Evolutionary conservation across 1,140 invertebrate genomes (phyloP).

Genomic region (Prorops nasuta): DNA sequence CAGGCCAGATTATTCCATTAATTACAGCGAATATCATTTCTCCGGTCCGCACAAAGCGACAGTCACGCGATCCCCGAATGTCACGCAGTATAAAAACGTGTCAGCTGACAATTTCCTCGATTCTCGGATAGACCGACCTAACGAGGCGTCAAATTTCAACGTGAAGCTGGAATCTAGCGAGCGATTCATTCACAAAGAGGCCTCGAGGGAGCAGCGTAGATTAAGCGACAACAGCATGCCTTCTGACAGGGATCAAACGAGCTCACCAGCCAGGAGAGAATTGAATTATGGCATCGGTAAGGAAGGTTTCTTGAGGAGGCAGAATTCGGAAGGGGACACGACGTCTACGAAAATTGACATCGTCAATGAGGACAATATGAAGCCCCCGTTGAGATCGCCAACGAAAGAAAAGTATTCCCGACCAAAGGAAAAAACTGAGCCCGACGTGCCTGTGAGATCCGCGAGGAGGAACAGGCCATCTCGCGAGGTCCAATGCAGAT

Average conservation of each 20-base stretch:
- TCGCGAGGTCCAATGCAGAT: conserved; percentile 48
- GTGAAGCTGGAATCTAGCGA: conserved; percentile 33
- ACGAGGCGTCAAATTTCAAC: conserved; percentile 42
- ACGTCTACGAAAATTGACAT: conserved; percentile 21
- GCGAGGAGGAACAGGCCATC: conserved; percentile 47
- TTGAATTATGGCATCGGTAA: conserved; percentile 26
- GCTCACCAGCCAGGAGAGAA: conserved; percentile 28
- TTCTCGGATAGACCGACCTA: conserved; percentile 35
- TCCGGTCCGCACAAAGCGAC: conserved; percentile 42
- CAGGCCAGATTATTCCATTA: conserved; percentile 32
- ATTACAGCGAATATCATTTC: conserved; percentile 35
- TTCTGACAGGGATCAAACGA: conserved; percentile 24
- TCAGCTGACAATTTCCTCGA: conserved; percentile 44
- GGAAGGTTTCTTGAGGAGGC: conserved; percentile 42
- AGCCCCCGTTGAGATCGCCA: conserved; percentile 8
- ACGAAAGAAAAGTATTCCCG: conserved; percentile 27
- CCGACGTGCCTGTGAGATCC: conserved; percentile 52
- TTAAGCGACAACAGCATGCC: conserved; percentile 38
- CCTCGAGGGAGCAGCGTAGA: conserved; percentile 38
- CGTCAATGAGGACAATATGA: conserved; percentile 11
- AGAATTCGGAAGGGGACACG: conserved; percentile 52
- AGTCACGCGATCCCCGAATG: conserved; percentile 45
- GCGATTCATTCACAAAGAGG: conserved; percentile 27
- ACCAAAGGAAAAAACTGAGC: conserved; percentile 43
- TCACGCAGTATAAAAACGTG: conserved; percentile 41